Evolutionary conservation across 2,113 vertebrate genomes (phyloP).

Genomic region (Chionodraco myersi): DNA sequence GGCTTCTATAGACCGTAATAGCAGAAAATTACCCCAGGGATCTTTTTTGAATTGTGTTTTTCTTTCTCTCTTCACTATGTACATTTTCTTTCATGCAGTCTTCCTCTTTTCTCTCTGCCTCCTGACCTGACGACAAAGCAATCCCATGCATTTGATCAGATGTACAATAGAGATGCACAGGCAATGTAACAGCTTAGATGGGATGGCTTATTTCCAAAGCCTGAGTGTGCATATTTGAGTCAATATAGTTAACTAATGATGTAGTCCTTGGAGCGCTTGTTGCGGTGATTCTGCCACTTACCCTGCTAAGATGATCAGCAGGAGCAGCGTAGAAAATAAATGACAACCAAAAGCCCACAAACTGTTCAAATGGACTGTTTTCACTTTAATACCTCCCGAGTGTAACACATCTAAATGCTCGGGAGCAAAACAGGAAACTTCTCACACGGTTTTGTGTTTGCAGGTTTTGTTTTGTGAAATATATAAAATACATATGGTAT

Average conservation of each 20-base stretch:
- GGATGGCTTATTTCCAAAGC: slow-evolving; percentile 7
- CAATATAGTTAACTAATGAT: slow-evolving; percentile 14
- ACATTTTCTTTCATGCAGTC: not conserved
- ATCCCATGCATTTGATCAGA: slow-evolving; percentile 29
- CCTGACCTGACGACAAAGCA: slow-evolving; percentile 11
- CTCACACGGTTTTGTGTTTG: not conserved
- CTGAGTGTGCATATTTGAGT: slow-evolving; percentile 27
- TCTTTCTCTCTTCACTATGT: slow-evolving; percentile 12
- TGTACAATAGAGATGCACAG: not conserved
- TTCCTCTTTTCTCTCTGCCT: slow-evolving; percentile 5
- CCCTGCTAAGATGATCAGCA: slow-evolving; percentile 17
- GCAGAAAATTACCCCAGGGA: slow-evolving; percentile 41
- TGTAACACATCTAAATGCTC: no score
- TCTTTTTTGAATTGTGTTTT: slow-evolving; percentile 24
- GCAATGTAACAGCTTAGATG: not conserved
- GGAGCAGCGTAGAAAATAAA: not conserved
- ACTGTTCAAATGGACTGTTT: slow-evolving; percentile 17
- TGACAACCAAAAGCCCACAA: slow-evolving; percentile 17
- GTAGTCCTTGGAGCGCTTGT: not conserved
- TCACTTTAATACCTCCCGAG: not conserved
- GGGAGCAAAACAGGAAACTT: not conserved
- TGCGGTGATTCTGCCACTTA: slow-evolving; percentile 16
- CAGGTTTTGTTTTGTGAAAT: not conserved
- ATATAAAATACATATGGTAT: not conserved
- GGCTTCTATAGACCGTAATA: slow-evolving; percentile 42